phyloP scores from a whole-genome alignment of 2,113 vertebrate genomes.

The Thomomys bottae region DNA sequence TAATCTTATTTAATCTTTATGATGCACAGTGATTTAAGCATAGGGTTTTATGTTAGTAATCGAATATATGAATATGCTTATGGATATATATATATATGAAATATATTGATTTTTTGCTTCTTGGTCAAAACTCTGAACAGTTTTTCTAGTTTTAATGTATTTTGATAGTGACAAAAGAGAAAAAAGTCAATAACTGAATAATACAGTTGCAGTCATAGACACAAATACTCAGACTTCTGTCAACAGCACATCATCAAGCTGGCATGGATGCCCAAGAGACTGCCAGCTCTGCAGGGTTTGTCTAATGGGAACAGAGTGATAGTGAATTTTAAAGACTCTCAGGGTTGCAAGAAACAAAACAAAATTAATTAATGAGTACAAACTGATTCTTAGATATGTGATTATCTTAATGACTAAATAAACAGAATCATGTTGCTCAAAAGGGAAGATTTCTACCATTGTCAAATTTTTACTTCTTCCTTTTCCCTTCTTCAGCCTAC shows the following conservation, averaged over 20 bases:
- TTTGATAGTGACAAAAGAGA: constrained; percentile 43
- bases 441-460: neutral
- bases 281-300: neutral
- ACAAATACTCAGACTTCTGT: constrained; percentile 47
- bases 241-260: neutral
- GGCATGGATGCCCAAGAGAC: neutral
- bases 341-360: neutral
- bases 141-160: constrained; percentile 61
- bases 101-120: constrained; percentile 38
- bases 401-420: constrained; percentile 15
- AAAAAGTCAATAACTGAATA: constrained; percentile 6
- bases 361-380: constrained; percentile 40
- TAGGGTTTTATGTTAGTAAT: too few species aligned
- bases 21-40: too few species aligned
- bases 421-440: neutral
- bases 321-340: constrained; percentile 1
- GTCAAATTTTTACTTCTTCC: neutral
- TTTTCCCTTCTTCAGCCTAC: neutral
- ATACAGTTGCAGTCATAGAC: constrained; percentile 32
- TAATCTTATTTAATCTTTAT: too few species aligned
- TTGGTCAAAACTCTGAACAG: constrained; percentile 55
- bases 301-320: neutral
- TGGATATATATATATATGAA: neutral
- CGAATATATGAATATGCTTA: too few species aligned
- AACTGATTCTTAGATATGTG: neutral